Evolutionary conservation across 2,888 invertebrate species (phyloP).

Genomic region (Hydraecia micacea): DNA sequence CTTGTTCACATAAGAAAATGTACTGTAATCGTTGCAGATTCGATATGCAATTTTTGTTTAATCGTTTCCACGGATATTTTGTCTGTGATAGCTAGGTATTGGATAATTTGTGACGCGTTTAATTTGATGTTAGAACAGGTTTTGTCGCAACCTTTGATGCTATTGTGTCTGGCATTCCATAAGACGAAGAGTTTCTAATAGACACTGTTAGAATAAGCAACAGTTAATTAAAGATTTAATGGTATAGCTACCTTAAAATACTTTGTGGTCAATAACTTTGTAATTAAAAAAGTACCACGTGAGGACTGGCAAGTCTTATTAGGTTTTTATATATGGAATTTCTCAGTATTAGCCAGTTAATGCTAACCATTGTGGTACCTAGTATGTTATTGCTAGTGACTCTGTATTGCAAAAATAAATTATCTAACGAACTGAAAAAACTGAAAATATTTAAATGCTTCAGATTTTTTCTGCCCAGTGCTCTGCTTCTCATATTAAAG

Average conservation of each 20-base stretch:
- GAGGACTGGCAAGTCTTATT: not conserved
- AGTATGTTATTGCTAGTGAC: not conserved
- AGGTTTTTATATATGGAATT: not conserved
- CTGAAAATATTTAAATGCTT: not conserved
- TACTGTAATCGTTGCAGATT: slow-evolving; percentile 57
- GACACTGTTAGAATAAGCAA: not conserved
- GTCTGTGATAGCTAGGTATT: slow-evolving; percentile 33
- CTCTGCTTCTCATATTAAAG: not conserved
- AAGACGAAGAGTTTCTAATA: not conserved
- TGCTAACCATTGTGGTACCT: not conserved
- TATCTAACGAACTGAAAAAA: not conserved
- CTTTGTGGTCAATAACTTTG: not conserved
- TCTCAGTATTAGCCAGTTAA: not conserved
- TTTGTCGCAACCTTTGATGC: slow-evolving; percentile 55
- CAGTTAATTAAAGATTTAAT: too few relatives aligned
- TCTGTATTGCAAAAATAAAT: not conserved
- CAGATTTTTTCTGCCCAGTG: not conserved
- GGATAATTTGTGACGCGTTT: slow-evolving; percentile 57
- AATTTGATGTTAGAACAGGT: slow-evolving; percentile 39
- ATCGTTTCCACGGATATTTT: slow-evolving; percentile 57
- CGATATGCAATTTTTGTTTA: slow-evolving; percentile 62
- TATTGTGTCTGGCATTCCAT: slow-evolving; percentile 32
- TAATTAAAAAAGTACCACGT: not conserved
- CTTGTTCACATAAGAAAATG: slow-evolving; percentile 58
- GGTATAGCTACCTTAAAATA: not conserved